A percentile compares a stretch with the other conserved stretches of the same genome.
Evolutionary conservation across 2,888 invertebrate genomes (phyloP).

Genomic region (Caenorhabditis auriculariae): DNA sequence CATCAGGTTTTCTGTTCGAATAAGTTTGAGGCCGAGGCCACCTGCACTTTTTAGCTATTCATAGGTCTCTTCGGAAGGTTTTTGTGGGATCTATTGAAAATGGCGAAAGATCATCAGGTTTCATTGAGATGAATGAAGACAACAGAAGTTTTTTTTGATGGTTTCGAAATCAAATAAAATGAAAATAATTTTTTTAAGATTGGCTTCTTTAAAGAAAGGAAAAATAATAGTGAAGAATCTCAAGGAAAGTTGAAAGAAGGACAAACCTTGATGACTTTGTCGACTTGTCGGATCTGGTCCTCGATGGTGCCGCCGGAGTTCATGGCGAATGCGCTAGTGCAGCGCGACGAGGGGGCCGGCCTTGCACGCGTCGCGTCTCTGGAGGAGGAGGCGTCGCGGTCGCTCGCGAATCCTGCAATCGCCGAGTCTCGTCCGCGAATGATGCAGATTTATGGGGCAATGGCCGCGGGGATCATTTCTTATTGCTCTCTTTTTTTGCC

Average conservation of each 20-base stretch:
- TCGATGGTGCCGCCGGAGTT: slow-evolving; percentile 39
- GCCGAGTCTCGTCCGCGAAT: too few species aligned
- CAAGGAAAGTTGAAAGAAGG: neutral
- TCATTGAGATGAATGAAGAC: too few species aligned
- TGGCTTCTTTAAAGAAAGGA: neutral
- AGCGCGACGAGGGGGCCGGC: slow-evolving; percentile 12
- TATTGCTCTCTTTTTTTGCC: neutral
- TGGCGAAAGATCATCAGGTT: too few species aligned
- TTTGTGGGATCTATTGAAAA: too few species aligned
- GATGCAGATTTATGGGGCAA: too few species aligned
- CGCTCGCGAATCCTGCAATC: slow-evolving; percentile 11
- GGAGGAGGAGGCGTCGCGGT: slow-evolving; percentile 9
- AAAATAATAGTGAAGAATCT: neutral
- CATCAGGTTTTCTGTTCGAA: too few species aligned
- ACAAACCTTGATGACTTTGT: slow-evolving; percentile 43
- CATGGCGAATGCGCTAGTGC: slow-evolving; percentile 15
- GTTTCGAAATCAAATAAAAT: neutral
- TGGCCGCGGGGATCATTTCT: slow-evolving; percentile 5
- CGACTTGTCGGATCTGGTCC: slow-evolving; percentile 50
- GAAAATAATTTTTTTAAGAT: neutral
- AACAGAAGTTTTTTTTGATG: too few species aligned
- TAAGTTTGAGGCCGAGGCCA: too few species aligned
- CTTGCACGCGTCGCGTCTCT: slow-evolving; percentile 9
- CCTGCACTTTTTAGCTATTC: too few species aligned
- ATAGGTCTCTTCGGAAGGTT: too few species aligned